A percentile compares a stretch with the other conserved stretches of the same genome.
These are phyloP conservation scores for Centropus unirufus DNA, from an alignment of 2,113 vertebrate genomes.

Conservation along the genomic window DNA sequence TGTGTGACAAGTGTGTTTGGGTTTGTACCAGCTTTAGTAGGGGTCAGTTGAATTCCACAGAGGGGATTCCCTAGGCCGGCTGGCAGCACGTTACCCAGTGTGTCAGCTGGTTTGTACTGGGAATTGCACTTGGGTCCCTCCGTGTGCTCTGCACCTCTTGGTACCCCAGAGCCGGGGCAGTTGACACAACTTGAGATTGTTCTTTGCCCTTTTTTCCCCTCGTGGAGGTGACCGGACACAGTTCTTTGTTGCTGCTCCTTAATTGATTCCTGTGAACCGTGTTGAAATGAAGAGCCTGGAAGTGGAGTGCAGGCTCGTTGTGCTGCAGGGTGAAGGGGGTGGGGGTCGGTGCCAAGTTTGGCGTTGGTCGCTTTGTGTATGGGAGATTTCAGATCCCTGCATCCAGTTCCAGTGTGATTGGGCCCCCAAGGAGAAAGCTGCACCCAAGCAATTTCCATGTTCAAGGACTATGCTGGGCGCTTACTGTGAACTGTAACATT, in stretches of 20 bases:
- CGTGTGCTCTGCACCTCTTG: too few relatives aligned
- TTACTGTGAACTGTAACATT: background rate
- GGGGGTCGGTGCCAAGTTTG: too few relatives aligned
- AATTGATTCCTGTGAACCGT: rapidly evolving
- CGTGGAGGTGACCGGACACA: rapidly evolving
- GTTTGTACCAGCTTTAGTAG: background rate
- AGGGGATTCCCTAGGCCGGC: background rate
- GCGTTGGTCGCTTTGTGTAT: rapidly evolving
- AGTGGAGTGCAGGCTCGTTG: rapidly evolving
- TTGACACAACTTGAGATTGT: too few relatives aligned
- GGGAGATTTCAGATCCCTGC: background rate
- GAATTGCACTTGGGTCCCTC: background rate
- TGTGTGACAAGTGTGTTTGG: background rate
- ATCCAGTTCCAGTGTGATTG: background rate
- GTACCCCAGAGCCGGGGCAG: background rate
- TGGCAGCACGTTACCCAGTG: background rate
- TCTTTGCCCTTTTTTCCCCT: background rate
- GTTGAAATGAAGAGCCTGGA: background rate
- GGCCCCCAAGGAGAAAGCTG: rapidly evolving
- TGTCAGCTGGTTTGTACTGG: background rate
- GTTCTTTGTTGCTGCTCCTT: background rate
- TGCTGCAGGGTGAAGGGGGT: background rate
- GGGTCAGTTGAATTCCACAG: background rate
- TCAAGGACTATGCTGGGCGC: background rate
- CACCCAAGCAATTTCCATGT: background rate